Base-by-base conservation (phyloP, 2,888 invertebrate species). In the Eristalinus sepulchralis region DNA sequence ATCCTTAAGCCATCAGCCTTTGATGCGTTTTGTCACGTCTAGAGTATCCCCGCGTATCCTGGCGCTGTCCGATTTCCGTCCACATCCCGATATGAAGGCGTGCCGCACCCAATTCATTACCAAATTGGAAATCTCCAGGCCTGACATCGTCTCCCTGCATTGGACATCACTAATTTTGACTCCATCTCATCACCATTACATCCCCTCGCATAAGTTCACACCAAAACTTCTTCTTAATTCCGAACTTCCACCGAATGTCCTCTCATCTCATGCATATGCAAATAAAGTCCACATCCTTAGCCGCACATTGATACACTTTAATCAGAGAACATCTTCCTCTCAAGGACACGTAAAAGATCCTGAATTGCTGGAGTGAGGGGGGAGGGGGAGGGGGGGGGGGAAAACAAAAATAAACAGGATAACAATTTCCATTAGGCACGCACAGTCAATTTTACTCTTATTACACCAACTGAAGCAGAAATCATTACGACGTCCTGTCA, bases 401-500 rank as follows among this genome's bases (percentile, higher is more conserved):
- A 47, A 47, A 17, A 47, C n/a, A 8, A 17, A 47, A 47, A 47
- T 47, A 47, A 47, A 47, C 47, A 47, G 47, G 47, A 47, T 47
- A 47, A 17, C 47, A 47, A 17, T 17, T 17, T 17, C 47, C 17
- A 47, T 47, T 47, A 47, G 47, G 17, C 47, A 47, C 47, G 47
- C 47, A 47, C 47, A 1, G 17, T 47, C 47, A 47, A 47, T 47
- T 47, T 17, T 8, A 8, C 47, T 47, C 47, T 47, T 17, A 17
- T 47, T 47, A 57, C 57, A 27, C 24, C 13, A 57, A 73, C 64
- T 59, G 47, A 55, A 36, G 73, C 60, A 62, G 36, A 64, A 80
- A 67, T 73, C 55, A 80, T 80, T 67, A 80, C 53, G 62, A 73
- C 73, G 57, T 62, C 62, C 73, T 68, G 80, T 68, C 80, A 80